Conservation (phyloP, 2,113 vertebrate genomes). For the Thinocorus orbignyianus region DNA sequence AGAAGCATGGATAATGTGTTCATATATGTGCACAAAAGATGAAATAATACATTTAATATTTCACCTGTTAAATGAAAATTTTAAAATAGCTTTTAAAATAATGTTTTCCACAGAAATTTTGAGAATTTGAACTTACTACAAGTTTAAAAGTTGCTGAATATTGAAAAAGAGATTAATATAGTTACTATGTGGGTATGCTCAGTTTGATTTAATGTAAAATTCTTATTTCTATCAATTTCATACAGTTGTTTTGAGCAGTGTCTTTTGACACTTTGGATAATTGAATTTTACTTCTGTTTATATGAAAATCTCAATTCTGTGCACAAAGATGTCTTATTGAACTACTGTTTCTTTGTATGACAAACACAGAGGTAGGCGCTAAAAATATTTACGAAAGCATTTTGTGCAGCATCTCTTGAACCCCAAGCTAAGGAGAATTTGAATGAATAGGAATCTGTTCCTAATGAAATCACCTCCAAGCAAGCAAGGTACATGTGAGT, state of each 20-base stretch:
- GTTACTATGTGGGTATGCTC: background rate
- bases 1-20: background rate
- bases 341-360: rapidly evolving
- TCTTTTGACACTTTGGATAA: background rate
- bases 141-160: background rate
- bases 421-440: background rate
- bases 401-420: background rate
- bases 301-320: background rate
- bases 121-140: background rate
- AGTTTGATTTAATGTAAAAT: background rate
- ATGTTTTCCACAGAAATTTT: background rate
- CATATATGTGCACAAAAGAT: background rate
- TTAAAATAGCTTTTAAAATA: background rate
- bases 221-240: background rate
- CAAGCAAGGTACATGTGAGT: background rate
- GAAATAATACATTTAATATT: background rate
- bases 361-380: background rate
- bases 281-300: background rate
- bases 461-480: background rate
- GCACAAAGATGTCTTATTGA: background rate
- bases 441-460: background rate
- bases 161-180: background rate
- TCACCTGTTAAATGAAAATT: background rate
- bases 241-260: background rate
- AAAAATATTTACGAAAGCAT: rapidly evolving